Evolutionary conservation across 2,888 invertebrate species (phyloP).

Genomic region (Ligdia adustata): DNA sequence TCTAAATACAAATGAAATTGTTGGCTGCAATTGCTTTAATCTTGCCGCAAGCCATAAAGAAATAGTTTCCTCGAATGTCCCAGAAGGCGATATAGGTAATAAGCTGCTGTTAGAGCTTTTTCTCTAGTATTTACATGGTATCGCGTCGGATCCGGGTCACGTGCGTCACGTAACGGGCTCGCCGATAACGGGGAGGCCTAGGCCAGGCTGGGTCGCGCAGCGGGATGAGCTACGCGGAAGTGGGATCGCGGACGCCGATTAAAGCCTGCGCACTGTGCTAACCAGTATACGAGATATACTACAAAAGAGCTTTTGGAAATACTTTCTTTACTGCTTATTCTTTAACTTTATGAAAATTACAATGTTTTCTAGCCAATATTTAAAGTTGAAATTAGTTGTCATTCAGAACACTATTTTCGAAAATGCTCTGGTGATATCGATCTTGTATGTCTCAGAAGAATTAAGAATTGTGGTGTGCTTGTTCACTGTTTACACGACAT

Average conservation of each 20-base stretch:
- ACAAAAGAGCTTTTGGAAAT: neutral
- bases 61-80: slow-evolving; percentile 19
- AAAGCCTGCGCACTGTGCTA: slow-evolving; percentile 41
- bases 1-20: neutral
- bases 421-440: too few relatives aligned
- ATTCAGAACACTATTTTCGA: too few relatives aligned
- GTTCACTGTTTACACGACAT: slow-evolving; percentile 5
- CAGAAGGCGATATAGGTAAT: slow-evolving; percentile 30
- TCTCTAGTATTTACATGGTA: slow-evolving; percentile 55
- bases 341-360: too few relatives aligned
- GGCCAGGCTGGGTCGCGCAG: slow-evolving; percentile 76
- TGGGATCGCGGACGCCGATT: slow-evolving; percentile 67
- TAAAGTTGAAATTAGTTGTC: too few relatives aligned
- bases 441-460: neutral
- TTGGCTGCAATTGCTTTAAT: neutral
- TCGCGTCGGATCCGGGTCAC: slow-evolving; percentile 74
- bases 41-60: neutral
- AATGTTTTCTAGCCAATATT: too few relatives aligned
- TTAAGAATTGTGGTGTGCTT: neutral
- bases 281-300: slow-evolving; percentile 3
- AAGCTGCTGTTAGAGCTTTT: slow-evolving; percentile 52
- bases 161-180: slow-evolving; percentile 79
- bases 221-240: slow-evolving; percentile 82
- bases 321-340: too few relatives aligned
- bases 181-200: slow-evolving; percentile 74